Evolutionary conservation across 2,888 invertebrate genomes (phyloP).

Genomic region (Callyntrura guangdongensis): DNA sequence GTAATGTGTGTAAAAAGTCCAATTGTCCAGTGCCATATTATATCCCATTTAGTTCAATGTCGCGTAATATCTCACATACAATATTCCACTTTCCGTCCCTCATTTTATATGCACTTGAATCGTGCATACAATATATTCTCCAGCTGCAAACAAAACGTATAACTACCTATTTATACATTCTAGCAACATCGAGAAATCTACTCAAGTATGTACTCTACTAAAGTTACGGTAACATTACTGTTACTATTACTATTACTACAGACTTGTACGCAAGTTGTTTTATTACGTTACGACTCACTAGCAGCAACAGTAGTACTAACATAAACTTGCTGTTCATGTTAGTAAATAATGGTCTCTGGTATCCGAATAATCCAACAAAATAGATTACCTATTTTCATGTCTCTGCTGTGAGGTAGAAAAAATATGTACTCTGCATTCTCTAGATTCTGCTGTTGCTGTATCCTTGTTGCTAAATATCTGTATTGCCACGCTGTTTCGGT

Average conservation of each 20-base stretch:
- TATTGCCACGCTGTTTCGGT: background rate
- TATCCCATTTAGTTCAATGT: too few relatives aligned
- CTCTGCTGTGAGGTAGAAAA: background rate
- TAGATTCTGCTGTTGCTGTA: background rate
- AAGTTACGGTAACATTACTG: background rate
- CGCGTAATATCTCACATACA: too few relatives aligned
- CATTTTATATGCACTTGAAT: too few relatives aligned
- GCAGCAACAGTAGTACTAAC: background rate
- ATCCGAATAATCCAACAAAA: conserved; percentile 33
- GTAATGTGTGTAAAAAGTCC: too few relatives aligned
- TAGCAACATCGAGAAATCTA: too few relatives aligned
- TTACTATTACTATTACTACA: background rate
- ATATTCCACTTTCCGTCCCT: too few relatives aligned
- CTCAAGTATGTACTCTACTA: background rate
- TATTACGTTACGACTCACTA: background rate
- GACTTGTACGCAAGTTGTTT: too few relatives aligned
- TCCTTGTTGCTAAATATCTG: background rate
- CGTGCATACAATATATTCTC: too few relatives aligned
- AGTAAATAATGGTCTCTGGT: conserved; percentile 2
- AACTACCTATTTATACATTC: too few relatives aligned
- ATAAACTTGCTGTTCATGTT: background rate
- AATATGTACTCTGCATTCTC: background rate
- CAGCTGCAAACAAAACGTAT: too few relatives aligned
- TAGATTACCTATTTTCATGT: conserved; percentile 22
- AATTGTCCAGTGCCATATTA: too few relatives aligned